phyloP scores from a whole-genome alignment of 2,888 invertebrate genomes.

The Eupithecia abbreviata region DNA sequence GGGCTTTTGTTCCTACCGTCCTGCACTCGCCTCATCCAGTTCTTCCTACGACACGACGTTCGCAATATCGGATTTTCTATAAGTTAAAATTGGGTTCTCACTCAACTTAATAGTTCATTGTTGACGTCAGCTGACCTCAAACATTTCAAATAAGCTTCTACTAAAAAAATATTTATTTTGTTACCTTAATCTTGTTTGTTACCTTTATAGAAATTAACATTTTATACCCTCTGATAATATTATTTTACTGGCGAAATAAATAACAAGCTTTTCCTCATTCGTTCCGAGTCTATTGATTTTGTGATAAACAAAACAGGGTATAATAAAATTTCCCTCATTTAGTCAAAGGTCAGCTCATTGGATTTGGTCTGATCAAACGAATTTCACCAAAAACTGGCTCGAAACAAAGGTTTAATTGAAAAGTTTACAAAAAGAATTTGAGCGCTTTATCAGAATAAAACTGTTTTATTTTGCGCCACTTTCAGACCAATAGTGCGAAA shows the following conservation, averaged over 20 bases:
- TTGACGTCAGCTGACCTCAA: neutral
- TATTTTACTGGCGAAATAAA: neutral
- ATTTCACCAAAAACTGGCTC: slow-evolving; percentile 32
- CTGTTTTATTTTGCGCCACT: slow-evolving; percentile 55
- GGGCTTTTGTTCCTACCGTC: no score
- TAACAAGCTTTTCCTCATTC: slow-evolving; percentile 10
- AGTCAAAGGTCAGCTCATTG: slow-evolving; percentile 39
- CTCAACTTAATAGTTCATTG: no score
- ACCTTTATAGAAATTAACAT: neutral
- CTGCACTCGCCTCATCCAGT: no score
- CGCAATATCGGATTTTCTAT: no score
- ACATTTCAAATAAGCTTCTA: neutral
- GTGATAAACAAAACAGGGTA: slow-evolving; percentile 22
- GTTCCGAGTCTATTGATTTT: slow-evolving; percentile 21
- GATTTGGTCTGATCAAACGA: slow-evolving; percentile 38
- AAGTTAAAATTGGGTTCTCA: no score
- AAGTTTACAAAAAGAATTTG: slow-evolving; percentile 44
- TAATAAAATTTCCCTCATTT: slow-evolving; percentile 22
- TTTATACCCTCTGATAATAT: neutral
- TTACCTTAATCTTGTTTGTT: neutral
- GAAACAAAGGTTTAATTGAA: slow-evolving; percentile 42
- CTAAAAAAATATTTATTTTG: neutral
- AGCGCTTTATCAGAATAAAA: slow-evolving; percentile 45
- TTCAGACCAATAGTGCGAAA: neutral
- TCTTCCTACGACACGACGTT: no score